Percentiles rank a stretch among this genome's conserved stretches.
These are phyloP conservation scores for Scaptomyza pallida DNA, from an alignment of 1,140 invertebrate species.

Conservation along the genomic window DNA sequence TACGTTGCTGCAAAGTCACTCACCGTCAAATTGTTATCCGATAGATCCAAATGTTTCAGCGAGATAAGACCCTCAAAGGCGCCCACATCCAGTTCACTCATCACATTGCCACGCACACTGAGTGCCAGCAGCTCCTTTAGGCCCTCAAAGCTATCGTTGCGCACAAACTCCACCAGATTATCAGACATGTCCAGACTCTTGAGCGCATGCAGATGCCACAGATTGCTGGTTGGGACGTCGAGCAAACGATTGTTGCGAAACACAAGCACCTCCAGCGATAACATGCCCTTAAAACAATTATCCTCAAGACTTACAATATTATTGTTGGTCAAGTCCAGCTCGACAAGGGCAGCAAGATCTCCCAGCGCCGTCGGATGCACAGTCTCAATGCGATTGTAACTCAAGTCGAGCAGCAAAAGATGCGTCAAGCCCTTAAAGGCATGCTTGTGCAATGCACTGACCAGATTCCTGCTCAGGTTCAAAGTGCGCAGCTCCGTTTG, in stretches of 20 bases:
- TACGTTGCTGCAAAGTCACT: slow-evolving; percentile 44
- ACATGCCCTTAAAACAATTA: slow-evolving; percentile 89
- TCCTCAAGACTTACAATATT: slow-evolving; percentile 88
- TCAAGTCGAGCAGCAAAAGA: slow-evolving; percentile 89
- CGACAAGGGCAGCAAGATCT: slow-evolving; percentile 88
- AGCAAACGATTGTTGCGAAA: slow-evolving; percentile 91
- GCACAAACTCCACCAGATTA: slow-evolving; percentile 89
- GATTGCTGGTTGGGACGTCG: slow-evolving; percentile 89
- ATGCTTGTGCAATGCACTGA: slow-evolving; percentile 89
- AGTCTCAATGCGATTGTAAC: slow-evolving; percentile 90
- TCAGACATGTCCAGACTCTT: slow-evolving; percentile 89
- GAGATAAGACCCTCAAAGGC: slow-evolving; percentile 89
- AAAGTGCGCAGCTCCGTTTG: slow-evolving; percentile 89
- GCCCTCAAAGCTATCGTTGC: slow-evolving; percentile 88
- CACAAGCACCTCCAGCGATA: slow-evolving; percentile 88
- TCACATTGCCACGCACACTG: slow-evolving; percentile 89
- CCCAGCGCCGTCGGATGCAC: slow-evolving; percentile 89
- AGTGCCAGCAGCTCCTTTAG: slow-evolving; percentile 88
- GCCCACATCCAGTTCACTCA: slow-evolving; percentile 87
- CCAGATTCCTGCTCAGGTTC: slow-evolving; percentile 90
- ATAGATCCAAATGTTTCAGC: slow-evolving; percentile 90
- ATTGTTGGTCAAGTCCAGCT: slow-evolving; percentile 91
- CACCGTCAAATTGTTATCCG: slow-evolving; percentile 91
- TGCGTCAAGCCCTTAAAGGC: slow-evolving; percentile 90
- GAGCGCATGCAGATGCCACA: slow-evolving; percentile 87